Evolutionary conservation across 2,113 vertebrate genomes (phyloP).

Genomic region (Oenanthe oenanthe): DNA sequence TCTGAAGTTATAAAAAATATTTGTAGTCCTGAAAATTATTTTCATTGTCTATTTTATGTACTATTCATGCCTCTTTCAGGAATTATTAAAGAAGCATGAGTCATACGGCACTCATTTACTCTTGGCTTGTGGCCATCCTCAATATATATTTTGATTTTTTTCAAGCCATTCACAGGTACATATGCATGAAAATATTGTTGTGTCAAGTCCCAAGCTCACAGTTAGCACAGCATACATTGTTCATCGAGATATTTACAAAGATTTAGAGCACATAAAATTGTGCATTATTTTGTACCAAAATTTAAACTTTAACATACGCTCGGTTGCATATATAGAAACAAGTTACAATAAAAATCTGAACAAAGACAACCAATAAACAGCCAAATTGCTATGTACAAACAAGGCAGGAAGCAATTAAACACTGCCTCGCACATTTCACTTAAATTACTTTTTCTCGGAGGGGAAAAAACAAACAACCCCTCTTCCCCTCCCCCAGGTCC

Average conservation of each 20-base stretch:
- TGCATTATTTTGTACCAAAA: conserved; percentile 72
- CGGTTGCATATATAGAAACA: conserved; percentile 75
- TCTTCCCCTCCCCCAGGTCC: conserved; percentile 16
- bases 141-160: conserved; percentile 71
- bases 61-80: conserved; percentile 71
- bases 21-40: conserved; percentile 78
- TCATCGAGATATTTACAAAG: conserved; percentile 73
- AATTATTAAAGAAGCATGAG: conserved; percentile 71
- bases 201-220: conserved; percentile 70
- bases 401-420: conserved; percentile 76
- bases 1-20: conserved; percentile 84
- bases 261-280: conserved; percentile 81
- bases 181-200: conserved; percentile 73
- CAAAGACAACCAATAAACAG: conserved; percentile 77
- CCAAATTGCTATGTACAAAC: conserved; percentile 76
- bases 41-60: conserved; percentile 74
- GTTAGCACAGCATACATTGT: conserved; percentile 67
- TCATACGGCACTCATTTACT: conserved; percentile 65
- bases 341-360: conserved; percentile 75
- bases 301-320: conserved; percentile 72
- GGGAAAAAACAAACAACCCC: conserved; percentile 27
- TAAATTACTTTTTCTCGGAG: conserved; percentile 70
- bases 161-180: conserved; percentile 75
- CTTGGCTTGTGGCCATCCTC: conserved; percentile 56
- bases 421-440: conserved; percentile 58